A percentile compares a stretch with the other conserved stretches of the same genome.
These are phyloP conservation scores for Pomacea canaliculata DNA, from an alignment of 2,888 invertebrate species.

Conservation along the genomic window DNA sequence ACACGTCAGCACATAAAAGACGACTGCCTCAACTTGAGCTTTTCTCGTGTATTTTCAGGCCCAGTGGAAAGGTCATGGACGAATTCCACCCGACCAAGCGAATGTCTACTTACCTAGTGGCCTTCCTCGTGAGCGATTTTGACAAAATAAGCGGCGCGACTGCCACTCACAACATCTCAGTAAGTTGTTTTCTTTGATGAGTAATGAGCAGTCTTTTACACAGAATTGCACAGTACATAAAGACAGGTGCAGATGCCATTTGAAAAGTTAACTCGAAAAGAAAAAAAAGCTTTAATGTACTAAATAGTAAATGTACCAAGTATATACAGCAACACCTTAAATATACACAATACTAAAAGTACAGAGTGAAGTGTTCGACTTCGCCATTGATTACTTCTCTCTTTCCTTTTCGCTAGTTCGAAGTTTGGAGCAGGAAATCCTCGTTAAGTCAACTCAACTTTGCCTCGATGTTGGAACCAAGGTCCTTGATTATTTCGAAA, in stretches of 20 bases:
- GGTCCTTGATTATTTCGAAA: constrained; percentile 75
- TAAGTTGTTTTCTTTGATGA: constrained; percentile 70
- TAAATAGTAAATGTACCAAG: too few species aligned
- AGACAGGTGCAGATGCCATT: too few species aligned
- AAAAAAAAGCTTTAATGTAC: too few species aligned
- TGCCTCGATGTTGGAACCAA: constrained; percentile 83
- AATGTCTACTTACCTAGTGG: constrained; percentile 91
- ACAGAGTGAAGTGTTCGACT: too few species aligned
- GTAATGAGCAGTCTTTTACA: too few species aligned
- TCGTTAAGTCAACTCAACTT: constrained; percentile 69
- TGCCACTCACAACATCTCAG: constrained; percentile 77
- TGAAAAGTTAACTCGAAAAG: too few species aligned
- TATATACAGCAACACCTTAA: too few species aligned
- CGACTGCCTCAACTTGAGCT: too few species aligned
- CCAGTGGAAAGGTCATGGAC: constrained; percentile 41
- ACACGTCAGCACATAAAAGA: too few species aligned
- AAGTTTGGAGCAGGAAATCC: background rate
- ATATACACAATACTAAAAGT: too few species aligned
- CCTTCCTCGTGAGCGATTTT: constrained; percentile 88
- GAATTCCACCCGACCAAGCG: constrained; percentile 65
- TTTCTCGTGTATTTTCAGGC: background rate
- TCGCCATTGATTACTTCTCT: too few species aligned
- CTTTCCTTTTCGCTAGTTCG: background rate
- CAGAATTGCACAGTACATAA: too few species aligned
- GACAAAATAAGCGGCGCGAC: constrained; percentile 75